Base-by-base conservation (phyloP, 2,113 vertebrate species). In the Pygoscelis adeliae region DNA sequence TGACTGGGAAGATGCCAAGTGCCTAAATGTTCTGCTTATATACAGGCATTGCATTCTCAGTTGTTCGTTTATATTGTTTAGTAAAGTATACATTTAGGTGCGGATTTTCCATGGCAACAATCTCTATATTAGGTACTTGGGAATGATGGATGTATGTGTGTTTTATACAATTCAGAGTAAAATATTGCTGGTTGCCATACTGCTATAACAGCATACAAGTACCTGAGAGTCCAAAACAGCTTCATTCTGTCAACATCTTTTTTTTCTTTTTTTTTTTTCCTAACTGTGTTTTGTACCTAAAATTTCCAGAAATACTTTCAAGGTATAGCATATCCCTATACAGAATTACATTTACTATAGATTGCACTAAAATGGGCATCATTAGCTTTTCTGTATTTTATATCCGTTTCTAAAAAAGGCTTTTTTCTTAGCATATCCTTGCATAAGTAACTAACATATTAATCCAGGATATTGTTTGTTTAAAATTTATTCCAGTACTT, bases 31-130 rank as follows among this genome's bases (percentile, higher is more conserved):
- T 85, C 83, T 86, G 74, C 55, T 83, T 74, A 59, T 30, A 56
- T n/a, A 73, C 86, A 77, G 69, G 82, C 82, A 7, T 26, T 53
- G 88, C 88, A 21, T 82, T 90, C 89, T 76, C 49, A 52, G 59
- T 53, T 95, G 90, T 96, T 94, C 69, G 83, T 94, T 97, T 80
- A 49, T 89, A 62, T 96, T 93, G 94, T 95, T 96, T 88, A 86
- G 36, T 83, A 62, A 91, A 96, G 89, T 83, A 46, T 83, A 89
- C 66, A 13, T 96, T 95, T 66, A 97, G 91, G 84, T 90, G 94
- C 78, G 72, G 73, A 20, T 94, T 97, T 96, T 89, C 93, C 89
- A 93, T 93, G 94, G 96, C 87, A 96, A 92, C 86, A 71, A 70
- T 92, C 86, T 95, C 93, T 93, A 0, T 26, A 61, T 95, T 66